Percentiles rank a stretch among this genome's conserved stretches.
Evolutionary conservation across 1,140 invertebrate species (phyloP).

Genomic region (Zaprionus kolodkinae): DNA sequence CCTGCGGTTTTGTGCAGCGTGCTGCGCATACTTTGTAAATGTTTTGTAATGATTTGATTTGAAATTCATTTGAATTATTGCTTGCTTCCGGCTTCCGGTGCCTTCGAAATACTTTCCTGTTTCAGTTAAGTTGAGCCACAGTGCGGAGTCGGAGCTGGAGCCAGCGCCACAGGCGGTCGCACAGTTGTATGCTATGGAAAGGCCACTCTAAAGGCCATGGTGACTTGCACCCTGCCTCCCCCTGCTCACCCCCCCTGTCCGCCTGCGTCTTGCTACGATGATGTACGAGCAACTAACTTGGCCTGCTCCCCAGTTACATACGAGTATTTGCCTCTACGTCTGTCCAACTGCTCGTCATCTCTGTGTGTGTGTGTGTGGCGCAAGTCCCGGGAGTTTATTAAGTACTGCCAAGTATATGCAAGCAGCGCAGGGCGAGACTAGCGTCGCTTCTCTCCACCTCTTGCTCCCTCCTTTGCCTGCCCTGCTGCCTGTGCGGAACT

Average conservation of each 20-base stretch:
- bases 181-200: slow-evolving; percentile 64
- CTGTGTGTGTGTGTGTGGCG: slow-evolving; percentile 31
- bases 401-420: slow-evolving; percentile 72
- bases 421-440: slow-evolving; percentile 32
- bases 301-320: slow-evolving; percentile 26
- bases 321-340: slow-evolving; percentile 20
- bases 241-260: not conserved
- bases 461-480: slow-evolving; percentile 6
- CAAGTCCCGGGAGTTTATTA: slow-evolving; percentile 73
- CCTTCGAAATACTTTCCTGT: slow-evolving; percentile 82
- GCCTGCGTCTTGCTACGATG: slow-evolving; percentile 54
- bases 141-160: slow-evolving; percentile 1
- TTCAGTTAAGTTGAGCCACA: slow-evolving; percentile 59
- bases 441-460: slow-evolving; percentile 34
- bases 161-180: slow-evolving; percentile 54
- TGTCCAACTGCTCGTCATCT: slow-evolving; percentile 41
- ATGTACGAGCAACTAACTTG: slow-evolving; percentile 66
- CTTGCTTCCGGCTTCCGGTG: slow-evolving; percentile 83
- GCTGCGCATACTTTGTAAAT: slow-evolving; percentile 81
- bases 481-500: slow-evolving; percentile 71
- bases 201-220: slow-evolving; percentile 44
- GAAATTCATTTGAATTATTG: slow-evolving; percentile 84
- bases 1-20: slow-evolving; percentile 77
- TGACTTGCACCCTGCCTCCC: slow-evolving; percentile 32
- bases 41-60: slow-evolving; percentile 84